Base-by-base conservation (phyloP, 2,113 vertebrate genomes). In the Lagopus muta region DNA sequence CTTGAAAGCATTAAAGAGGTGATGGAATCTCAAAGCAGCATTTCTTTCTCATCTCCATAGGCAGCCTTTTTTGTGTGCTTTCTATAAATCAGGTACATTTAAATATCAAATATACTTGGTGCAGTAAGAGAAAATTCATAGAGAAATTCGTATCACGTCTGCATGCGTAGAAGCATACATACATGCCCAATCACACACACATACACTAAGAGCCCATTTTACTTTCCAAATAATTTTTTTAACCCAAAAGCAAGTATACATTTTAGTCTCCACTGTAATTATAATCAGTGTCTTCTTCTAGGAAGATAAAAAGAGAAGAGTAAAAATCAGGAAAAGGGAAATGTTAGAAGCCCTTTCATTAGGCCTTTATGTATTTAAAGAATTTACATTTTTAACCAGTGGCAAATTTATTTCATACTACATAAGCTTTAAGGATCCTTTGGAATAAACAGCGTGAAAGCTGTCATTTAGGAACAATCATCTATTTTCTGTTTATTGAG, bases 351-450 rank as follows among this genome's bases (percentile, higher is more conserved):
- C 36, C 67, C 86, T 96, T 94, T 96, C 95, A 93, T 95, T 96
- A 94, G 70, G 67, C 80, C 85, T 96, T 96, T 91, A 85, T 94
- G 86, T 94, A 90, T 96, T 96, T 96, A 96, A 95, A 90, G 94
- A 96, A 96, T 96, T 95, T 97, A 90, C 94, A 96, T 97, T 96
- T 97, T 97, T 96, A 97, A 97, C 95, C 82, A 91, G 79, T 75
- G 72, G 94, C 89, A 95, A 91, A 92, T 96, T 72, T 96, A 88
- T 94, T 94, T 94, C 90, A 43, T 69, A 36, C 88, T 82, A 47
- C 90, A 91, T 55, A 95, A 96, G 91, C 69, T 93, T 71, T 47
- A 89, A 92, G 80, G 64, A 95, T 94, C 86, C 93, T 95, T 96
- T 92, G 96, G 88, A 82, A 95, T 96, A 95, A 97, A 96, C 87